phyloP scores from a whole-genome alignment of 1,140 invertebrate genomes.

The Oscheius sp. region DNA sequence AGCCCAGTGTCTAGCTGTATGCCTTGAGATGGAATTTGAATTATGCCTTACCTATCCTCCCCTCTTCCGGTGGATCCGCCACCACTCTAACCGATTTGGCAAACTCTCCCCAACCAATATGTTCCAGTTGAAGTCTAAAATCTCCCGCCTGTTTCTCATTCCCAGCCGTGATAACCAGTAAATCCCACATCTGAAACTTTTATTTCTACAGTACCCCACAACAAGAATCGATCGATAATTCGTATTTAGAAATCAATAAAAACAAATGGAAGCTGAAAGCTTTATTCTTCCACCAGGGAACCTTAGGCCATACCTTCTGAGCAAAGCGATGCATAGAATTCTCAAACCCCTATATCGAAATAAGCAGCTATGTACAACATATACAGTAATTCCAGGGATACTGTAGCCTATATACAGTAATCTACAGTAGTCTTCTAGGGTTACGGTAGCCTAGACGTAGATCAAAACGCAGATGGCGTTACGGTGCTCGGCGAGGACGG shows the following conservation, averaged over 20 bases:
- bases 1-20: too few relatives aligned
- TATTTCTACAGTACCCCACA: background rate
- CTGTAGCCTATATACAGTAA: background rate
- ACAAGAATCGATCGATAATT: background rate
- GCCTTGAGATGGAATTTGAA: background rate
- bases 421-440: background rate
- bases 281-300: background rate
- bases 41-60: background rate
- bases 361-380: background rate
- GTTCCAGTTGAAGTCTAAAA: background rate
- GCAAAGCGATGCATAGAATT: background rate
- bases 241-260: background rate
- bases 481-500: constrained; percentile 13
- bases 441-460: constrained; percentile 2
- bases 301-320: background rate
- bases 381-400: background rate
- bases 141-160: background rate
- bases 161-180: background rate
- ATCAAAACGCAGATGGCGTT: constrained; percentile 18
- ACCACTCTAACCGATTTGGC: background rate
- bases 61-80: background rate
- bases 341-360: background rate
- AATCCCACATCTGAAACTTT: constrained; percentile 1
- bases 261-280: background rate
- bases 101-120: background rate